Conservation (phyloP, 2,888 invertebrate species). For the Stegana nigrithorax region DNA sequence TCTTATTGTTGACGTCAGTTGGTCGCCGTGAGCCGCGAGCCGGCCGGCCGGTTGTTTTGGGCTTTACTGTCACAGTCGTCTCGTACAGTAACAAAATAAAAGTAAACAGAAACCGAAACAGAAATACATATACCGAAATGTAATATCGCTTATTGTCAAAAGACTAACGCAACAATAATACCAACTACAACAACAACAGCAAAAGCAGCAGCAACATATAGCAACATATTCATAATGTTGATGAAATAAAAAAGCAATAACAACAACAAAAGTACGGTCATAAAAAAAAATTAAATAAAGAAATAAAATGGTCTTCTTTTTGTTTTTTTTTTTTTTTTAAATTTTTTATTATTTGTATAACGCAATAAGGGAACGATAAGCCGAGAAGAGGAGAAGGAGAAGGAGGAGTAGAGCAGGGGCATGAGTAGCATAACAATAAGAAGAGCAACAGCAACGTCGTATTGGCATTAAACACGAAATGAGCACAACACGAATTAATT, state of each 20-base stretch:
- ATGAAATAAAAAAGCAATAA: too few species aligned
- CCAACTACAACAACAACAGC: slow-evolving; percentile 4
- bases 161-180: slow-evolving; percentile 1
- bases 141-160: slow-evolving; percentile 6
- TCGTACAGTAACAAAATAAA: slow-evolving; percentile 15
- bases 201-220: too few species aligned
- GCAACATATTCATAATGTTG: too few species aligned
- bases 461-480: slow-evolving; percentile 41
- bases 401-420: neutral
- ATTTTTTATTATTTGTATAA: too few species aligned
- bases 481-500: slow-evolving; percentile 59
- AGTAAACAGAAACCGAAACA: too few species aligned
- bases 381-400: too few species aligned
- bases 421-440: neutral
- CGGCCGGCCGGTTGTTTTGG: slow-evolving; percentile 12
- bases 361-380: too few species aligned
- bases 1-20: slow-evolving; percentile 57
- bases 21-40: too few species aligned
- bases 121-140: neutral
- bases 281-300: neutral
- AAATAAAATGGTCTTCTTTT: too few species aligned
- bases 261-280: neutral
- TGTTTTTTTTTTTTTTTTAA: too few species aligned
- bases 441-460: neutral
- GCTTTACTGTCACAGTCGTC: slow-evolving; percentile 19